Base-by-base conservation (phyloP, 2,113 vertebrate species). In the Leucopsar rothschildi region DNA sequence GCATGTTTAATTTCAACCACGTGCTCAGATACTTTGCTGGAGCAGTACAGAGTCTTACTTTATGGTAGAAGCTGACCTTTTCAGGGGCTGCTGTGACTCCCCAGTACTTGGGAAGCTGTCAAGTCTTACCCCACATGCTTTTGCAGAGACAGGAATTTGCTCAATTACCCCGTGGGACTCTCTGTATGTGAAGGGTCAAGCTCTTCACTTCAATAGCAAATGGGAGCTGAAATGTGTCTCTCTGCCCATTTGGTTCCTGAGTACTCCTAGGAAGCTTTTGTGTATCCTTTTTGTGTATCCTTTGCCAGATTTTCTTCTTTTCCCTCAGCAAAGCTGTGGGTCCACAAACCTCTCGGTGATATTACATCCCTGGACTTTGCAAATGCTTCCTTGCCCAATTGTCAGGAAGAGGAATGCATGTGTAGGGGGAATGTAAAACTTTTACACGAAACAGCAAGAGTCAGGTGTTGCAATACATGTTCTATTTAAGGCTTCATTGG, bases 271-370 rank as follows among this genome's bases (percentile, higher is more conserved):
- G 23, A 79, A 81, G 9, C 0, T 29, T 37, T 39, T 42, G 2
- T 45, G 17, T 15, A 47, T 70, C 21, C 12, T 71, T 85, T 1
- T 45, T n/a, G 1, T n/a, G 10, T 19, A 47, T 64, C 17, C 20
- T 80, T 73, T 2, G 11, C 9, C 18, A 70, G 11, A 50, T 81
- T 9, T 50, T 42, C 12, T 63, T 47, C 8, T 40, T 69, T 70
- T 24, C 12, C 10, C 0, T 1, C 10, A 27, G 23, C 0, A 0
- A 53, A 90, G 27, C 12, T n/a, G 28, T 24, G 39, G 35, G 13
- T 33, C 20, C 3, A 1, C 31, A 25, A 72, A 35, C 21, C 15
- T 86, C 4, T 19, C 49, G 23, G 12, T 10, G 25, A 16, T 35
- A 53, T 25, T 63, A 12, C 31, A 6, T 28, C 40, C 13, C 15